Evolutionary conservation across 1,140 invertebrate genomes (phyloP), one percentile per base, ranked within the genome.

Genomic region (Cyclina sinensis): DNA sequence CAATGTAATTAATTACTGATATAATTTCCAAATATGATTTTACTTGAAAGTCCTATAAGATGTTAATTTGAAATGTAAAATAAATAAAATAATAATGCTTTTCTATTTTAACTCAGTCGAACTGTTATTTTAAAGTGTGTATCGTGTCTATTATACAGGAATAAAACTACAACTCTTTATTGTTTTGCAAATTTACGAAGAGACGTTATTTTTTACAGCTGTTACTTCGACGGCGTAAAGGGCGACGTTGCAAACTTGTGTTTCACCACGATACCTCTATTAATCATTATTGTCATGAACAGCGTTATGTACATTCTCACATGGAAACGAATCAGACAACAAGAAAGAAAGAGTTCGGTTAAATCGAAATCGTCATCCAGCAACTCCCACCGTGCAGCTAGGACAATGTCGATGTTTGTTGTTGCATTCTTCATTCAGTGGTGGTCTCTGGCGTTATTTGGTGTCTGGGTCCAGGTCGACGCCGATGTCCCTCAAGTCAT

Each of bases 141-240:
- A 18, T 48, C 24, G 16, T n/a, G n/a, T n/a, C 0, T 1, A 18
- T 32, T 54, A 57, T 35, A 16, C 37, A 11, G 27, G 16, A 76
- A 16, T 11, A 16, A 14, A 14, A 43, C 14, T 9, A 14, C n/a
- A n/a, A n/a, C n/a, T n/a, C n/a, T 51, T 51, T 21, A 51, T 51
- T 51, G 48, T 12, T 51, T n/a, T n/a, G n/a, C n/a, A n/a, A n/a
- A n/a, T n/a, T n/a, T n/a, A n/a, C n/a, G n/a, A 27, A 59, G 18
- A 59, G 9, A n/a, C n/a, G 9, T 59, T 84, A 32, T 65, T 37
- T 82, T 18, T 89, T 86, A 5, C 84, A 91, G 90, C 21, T 91
- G 90, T 62, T 89, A 86, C 32, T 91, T 91, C 86, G 90, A 91
- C 65, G 90, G 89, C 0, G 89, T 91, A 0, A 90, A 90, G 9